phyloP scores from a whole-genome alignment of 92 coral and sea anemone species.

The Phymanthus crucifer region DNA sequence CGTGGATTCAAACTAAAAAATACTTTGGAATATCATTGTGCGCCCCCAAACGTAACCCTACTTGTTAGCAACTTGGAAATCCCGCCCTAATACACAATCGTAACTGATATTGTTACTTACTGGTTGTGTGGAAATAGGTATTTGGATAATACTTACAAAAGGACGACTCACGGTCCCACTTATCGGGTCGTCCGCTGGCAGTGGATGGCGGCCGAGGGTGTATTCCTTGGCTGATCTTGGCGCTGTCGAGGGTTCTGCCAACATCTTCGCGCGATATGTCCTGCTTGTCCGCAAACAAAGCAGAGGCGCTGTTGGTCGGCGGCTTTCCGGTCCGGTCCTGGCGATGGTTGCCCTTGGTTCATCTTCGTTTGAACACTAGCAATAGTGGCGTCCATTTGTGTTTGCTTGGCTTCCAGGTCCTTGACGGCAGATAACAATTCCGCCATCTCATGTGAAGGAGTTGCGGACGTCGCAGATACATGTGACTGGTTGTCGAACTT shows the following conservation, averaged over 20 bases:
- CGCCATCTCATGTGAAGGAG: too few relatives aligned
- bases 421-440: too few relatives aligned
- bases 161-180: constrained; percentile 29
- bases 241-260: too few relatives aligned
- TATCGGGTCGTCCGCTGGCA: constrained; percentile 29
- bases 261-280: neutral
- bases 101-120: neutral
- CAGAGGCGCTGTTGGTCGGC: too few relatives aligned
- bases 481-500: neutral
- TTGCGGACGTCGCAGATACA: constrained; percentile 1
- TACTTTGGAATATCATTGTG: too few relatives aligned
- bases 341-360: neutral
- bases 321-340: neutral
- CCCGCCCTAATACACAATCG: neutral
- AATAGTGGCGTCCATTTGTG: constrained; percentile 30
- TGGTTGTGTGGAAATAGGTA: constrained; percentile 4
- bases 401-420: too few relatives aligned
- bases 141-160: constrained; percentile 5
- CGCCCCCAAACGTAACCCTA: too few relatives aligned
- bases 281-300: neutral
- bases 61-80: too few relatives aligned
- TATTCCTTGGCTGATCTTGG: too few relatives aligned
- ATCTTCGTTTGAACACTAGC: too few relatives aligned
- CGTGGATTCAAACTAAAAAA: too few relatives aligned
- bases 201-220: neutral